These are phyloP conservation scores for Mustela nigripes DNA, from an alignment of 2,113 vertebrate species.

Conservation along the genomic window DNA sequence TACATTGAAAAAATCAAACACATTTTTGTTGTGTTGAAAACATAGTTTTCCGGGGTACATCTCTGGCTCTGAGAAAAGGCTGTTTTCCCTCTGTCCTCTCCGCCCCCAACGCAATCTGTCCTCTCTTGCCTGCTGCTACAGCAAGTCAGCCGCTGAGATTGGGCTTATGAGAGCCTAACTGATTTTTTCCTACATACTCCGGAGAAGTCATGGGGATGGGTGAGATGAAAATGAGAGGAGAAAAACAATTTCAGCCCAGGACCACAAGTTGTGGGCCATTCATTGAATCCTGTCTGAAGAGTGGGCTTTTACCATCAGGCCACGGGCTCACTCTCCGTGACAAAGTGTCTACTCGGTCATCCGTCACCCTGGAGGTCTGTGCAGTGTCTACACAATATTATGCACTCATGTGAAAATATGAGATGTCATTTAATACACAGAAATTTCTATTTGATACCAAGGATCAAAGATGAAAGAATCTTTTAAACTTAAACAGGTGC, in stretches of 20 bases:
- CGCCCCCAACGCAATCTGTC: background rate
- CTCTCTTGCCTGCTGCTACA: background rate
- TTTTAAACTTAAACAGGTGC: constrained; percentile 31
- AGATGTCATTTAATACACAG: background rate
- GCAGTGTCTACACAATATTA: background rate
- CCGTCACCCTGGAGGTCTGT: background rate
- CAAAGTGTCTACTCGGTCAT: background rate
- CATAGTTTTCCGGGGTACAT: background rate
- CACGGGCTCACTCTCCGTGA: background rate
- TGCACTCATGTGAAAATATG: background rate
- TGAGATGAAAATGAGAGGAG: background rate
- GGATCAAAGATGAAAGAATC: background rate
- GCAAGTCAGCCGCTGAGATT: background rate
- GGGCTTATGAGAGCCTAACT: background rate
- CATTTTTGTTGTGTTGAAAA: background rate
- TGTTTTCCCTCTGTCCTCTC: background rate
- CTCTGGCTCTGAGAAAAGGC: background rate
- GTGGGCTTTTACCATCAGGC: background rate
- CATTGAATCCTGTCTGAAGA: background rate
- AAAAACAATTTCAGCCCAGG: constrained; percentile 9
- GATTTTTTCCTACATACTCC: background rate
- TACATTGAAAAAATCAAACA: background rate
- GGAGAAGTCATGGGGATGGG: background rate
- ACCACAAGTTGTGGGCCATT: background rate
- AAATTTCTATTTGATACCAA: background rate